A percentile compares a stretch with the other conserved stretches of the same genome.
phyloP scores from a whole-genome alignment of 2,888 invertebrate species.

The Perizoma flavofasciatum region DNA sequence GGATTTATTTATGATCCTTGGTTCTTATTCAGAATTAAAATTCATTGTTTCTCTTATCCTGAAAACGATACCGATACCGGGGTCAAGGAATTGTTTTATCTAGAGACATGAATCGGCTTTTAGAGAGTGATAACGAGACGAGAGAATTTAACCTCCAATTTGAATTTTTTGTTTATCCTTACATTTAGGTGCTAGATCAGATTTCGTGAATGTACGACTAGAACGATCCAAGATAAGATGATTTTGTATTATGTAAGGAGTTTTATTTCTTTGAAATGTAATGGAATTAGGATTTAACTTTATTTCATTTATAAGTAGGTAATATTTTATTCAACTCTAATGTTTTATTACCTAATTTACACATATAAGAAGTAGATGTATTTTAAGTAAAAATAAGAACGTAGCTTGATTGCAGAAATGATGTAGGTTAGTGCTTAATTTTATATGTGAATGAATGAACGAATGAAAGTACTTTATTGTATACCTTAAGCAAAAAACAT shows the following conservation, averaged over 20 bases:
- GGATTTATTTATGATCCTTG: conserved; percentile 73
- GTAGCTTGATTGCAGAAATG: too few relatives aligned
- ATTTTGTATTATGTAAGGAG: conserved; percentile 37
- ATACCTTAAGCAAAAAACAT: too few relatives aligned
- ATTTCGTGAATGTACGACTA: conserved; percentile 58
- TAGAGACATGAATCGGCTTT: conserved; percentile 80
- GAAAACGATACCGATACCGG: conserved; percentile 64
- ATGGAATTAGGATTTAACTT: conserved; percentile 54
- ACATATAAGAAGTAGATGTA: too few relatives aligned
- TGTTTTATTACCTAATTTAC: background rate
- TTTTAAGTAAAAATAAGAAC: too few relatives aligned
- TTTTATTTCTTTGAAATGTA: conserved; percentile 44
- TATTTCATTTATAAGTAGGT: conserved; percentile 28
- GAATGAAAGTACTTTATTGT: too few relatives aligned
- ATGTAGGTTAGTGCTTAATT: too few relatives aligned
- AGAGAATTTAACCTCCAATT: conserved; percentile 64
- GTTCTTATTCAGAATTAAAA: conserved; percentile 73
- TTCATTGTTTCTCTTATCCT: conserved; percentile 82
- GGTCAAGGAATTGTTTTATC: conserved; percentile 79
- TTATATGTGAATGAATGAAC: too few relatives aligned
- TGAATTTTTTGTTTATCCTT: conserved; percentile 50
- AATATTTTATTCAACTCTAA: conserved; percentile 14
- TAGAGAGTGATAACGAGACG: conserved; percentile 65
- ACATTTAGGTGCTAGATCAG: conserved; percentile 54
- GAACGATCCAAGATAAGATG: conserved; percentile 55